A percentile compares a stretch with the other conserved stretches of the same genome.
Conservation (phyloP, 2,888 invertebrate genomes). For the Melieria picta region DNA sequence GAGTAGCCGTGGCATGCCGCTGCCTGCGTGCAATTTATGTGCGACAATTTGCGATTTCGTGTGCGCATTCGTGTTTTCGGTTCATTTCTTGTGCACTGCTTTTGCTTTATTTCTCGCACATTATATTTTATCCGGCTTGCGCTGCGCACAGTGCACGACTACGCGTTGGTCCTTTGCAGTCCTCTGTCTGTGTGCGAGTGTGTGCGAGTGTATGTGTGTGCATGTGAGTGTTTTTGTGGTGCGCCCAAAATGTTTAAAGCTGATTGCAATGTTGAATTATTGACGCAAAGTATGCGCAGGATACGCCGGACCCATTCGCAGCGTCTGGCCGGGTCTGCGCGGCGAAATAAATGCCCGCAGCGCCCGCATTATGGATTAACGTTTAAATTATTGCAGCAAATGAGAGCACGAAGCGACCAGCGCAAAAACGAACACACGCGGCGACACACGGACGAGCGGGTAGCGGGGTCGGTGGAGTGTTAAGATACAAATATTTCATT, state of each 20-base stretch:
- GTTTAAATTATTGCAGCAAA: slow-evolving; percentile 3
- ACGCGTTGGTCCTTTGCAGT: neutral
- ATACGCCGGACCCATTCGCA: neutral
- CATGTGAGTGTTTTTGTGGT: neutral
- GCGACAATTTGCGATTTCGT: slow-evolving; percentile 2
- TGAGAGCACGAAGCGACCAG: neutral
- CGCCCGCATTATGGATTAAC: slow-evolving; percentile 6
- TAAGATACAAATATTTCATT: neutral
- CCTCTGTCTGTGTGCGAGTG: neutral
- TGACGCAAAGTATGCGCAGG: neutral
- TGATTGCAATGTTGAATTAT: slow-evolving; percentile 6
- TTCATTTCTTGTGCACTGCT: neutral
- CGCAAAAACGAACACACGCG: neutral
- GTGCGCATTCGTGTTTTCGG: neutral
- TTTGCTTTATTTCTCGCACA: no score
- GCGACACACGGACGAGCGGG: neutral
- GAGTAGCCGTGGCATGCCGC: no score
- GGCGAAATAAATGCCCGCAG: neutral
- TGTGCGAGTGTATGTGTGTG: neutral
- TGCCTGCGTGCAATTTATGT: neutral
- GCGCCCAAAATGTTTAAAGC: neutral
- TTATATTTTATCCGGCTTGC: no score
- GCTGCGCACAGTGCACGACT: neutral
- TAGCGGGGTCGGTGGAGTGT: neutral
- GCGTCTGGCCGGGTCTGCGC: neutral